Evolutionary conservation across 1,140 invertebrate genomes (phyloP), one percentile per base, ranked within the genome.

Genomic region (Bicyclus anynana): DNA sequence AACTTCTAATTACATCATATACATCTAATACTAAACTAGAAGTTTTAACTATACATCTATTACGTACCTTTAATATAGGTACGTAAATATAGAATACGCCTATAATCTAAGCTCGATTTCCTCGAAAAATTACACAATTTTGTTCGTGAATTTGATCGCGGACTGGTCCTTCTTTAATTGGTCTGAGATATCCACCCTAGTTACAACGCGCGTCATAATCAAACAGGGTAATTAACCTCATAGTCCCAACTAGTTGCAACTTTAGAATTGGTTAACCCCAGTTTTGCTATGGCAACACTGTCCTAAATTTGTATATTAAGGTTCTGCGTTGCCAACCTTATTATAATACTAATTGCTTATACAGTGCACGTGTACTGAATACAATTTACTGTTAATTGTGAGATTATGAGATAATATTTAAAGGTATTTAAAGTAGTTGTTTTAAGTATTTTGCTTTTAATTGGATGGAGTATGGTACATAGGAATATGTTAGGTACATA

Each of bases 161-260:
- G n/a, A n/a, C n/a, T n/a, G n/a, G n/a, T n/a, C n/a, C n/a, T n/a
- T n/a, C n/a, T n/a, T n/a, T n/a, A n/a, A n/a, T n/a, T n/a, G n/a
- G n/a, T n/a, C n/a, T n/a, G n/a, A 23, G 1, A 42, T 42, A 16
- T 42, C 10, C 5, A 47, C 44, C 44, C 44, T 27, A 47, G 21
- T 14, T 1, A 13, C 44, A 47, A 18, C 4, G 17, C 21, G 23
- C 44, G 44, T 47, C 17, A 47, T 47, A 27, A 47, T 47, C 44
- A 47, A 47, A 47, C 44, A n/a, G 3, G 6, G 44, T 47, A 26
- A 47, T 47, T 47, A 47, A 47, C 44, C 44, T 47, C 17, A 47
- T 46, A 46, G 42, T 21, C 21, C 7, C 20, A 46, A 46, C 44
- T 26, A 47, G 44, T 47, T 27, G n/a, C 44, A 10, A 47, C 21